Evolutionary conservation across 1,140 invertebrate genomes (phyloP).

Genomic region (Drosophila aff.): DNA sequence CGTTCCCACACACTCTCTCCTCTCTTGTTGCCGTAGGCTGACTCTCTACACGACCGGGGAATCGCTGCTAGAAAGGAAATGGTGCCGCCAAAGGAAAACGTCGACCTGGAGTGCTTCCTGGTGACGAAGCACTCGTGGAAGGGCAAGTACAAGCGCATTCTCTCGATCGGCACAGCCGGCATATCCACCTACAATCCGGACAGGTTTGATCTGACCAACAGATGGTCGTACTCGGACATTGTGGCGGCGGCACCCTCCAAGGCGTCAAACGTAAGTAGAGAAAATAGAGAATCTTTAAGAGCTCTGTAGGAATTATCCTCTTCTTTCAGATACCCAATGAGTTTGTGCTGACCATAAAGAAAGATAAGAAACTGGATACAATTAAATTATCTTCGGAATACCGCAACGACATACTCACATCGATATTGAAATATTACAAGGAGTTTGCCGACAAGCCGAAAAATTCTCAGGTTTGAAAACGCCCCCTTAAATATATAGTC

Average conservation of each 20-base stretch:
- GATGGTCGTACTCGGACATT: constrained; percentile 95
- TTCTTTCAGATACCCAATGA: constrained; percentile 87
- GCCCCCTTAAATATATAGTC: not conserved
- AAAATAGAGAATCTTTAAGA: not conserved
- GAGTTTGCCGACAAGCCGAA: constrained; percentile 92
- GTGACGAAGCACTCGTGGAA: constrained; percentile 99
- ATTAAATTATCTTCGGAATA: constrained; percentile 99
- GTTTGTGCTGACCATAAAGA: constrained; percentile 95
- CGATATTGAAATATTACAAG: constrained; percentile 93
- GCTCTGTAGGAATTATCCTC: not conserved
- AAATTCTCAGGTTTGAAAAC: constrained; percentile 90
- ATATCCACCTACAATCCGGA: constrained; percentile 99
- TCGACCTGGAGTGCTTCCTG: constrained; percentile 96
- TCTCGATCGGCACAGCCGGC: constrained; percentile 97
- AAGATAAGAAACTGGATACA: constrained; percentile 95
- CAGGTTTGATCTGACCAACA: constrained; percentile 96
- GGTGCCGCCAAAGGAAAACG: constrained; percentile 94
- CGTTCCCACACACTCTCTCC: constrained; percentile 36
- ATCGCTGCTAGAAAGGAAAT: constrained; percentile 84
- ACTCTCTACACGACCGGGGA: constrained; percentile 17
- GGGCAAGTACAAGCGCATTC: constrained; percentile 99
- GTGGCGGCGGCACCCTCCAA: constrained; percentile 89
- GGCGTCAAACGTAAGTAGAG: constrained; percentile 68
- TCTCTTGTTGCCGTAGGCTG: constrained; percentile 6
- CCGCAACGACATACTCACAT: constrained; percentile 95